Evolutionary conservation across 1,140 invertebrate species (phyloP).

Genomic region (Saccostrea cuccullata): DNA sequence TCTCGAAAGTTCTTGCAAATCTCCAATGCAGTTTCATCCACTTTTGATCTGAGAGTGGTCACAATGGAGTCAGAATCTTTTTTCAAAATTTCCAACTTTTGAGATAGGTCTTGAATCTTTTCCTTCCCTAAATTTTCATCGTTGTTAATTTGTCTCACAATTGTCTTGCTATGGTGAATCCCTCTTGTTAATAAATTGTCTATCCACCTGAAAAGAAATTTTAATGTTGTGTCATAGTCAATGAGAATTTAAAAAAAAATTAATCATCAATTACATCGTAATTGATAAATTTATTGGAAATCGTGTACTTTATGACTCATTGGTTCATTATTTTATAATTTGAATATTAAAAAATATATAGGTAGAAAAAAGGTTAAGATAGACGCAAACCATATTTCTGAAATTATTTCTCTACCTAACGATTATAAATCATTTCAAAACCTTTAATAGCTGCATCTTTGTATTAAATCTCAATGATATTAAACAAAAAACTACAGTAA

Average conservation of each 20-base stretch:
- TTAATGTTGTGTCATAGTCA: neutral
- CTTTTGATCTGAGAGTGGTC: slow-evolving; percentile 23
- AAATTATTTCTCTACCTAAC: no score
- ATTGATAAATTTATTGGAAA: no score
- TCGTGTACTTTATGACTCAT: no score
- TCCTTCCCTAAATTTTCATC: slow-evolving; percentile 58
- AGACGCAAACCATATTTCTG: neutral
- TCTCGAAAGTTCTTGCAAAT: slow-evolving; percentile 40
- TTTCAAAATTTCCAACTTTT: slow-evolving; percentile 60
- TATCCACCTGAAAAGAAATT: slow-evolving; percentile 63
- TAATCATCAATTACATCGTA: no score
- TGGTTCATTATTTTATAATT: no score
- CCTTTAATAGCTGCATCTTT: no score
- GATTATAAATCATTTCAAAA: no score
- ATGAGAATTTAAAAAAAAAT: neutral
- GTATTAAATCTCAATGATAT: no score
- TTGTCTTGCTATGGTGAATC: slow-evolving; percentile 58
- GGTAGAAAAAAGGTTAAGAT: no score
- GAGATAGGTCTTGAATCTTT: slow-evolving; percentile 53
- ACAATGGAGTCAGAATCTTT: slow-evolving; percentile 53
- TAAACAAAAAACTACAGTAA: no score
- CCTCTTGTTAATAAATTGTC: slow-evolving; percentile 59
- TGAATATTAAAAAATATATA: no score
- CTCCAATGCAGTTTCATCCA: slow-evolving; percentile 47
- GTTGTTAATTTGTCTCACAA: slow-evolving; percentile 56